Percentiles rank a stretch among this genome's conserved stretches.
Evolutionary conservation across 2,113 vertebrate species (phyloP).

Genomic region (Marmota monax): DNA sequence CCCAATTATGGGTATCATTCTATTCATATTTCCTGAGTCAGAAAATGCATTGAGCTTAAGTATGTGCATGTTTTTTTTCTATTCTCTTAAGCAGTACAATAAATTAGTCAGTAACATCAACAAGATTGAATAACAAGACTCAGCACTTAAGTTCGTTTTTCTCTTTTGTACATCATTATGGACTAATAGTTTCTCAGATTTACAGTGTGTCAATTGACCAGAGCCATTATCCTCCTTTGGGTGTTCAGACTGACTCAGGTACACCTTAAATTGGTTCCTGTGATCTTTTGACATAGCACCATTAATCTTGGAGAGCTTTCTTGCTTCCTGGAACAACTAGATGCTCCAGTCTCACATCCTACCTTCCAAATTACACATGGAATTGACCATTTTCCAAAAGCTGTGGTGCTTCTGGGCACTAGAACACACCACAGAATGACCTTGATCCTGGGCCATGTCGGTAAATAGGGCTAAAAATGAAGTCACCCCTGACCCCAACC

Average conservation of each 20-base stretch:
- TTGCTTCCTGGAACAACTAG: not conserved
- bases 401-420: not conserved
- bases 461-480: not conserved
- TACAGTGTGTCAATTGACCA: conserved; percentile 46
- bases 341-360: not conserved
- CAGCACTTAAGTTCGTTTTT: not conserved
- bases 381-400: not conserved
- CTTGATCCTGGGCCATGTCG: not conserved
- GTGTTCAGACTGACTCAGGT: conserved; percentile 52
- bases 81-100: conserved; percentile 25
- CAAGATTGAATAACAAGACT: conserved; percentile 36
- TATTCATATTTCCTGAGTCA: not conserved
- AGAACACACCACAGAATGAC: not conserved
- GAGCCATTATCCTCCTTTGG: conserved; percentile 53
- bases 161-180: conserved; percentile 51
- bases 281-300: conserved; percentile 56
- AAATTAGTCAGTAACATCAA: conserved; percentile 48
- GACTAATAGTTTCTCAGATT: conserved; percentile 51
- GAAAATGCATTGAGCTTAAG: not conserved
- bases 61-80: not conserved
- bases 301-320: conserved; percentile 53
- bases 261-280: conserved; percentile 67
- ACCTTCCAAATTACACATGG: not conserved
- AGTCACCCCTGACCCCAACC: not conserved
- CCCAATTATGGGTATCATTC: not conserved